A percentile compares a stretch with the other conserved stretches of the same genome.
phyloP scores from a whole-genome alignment of 2,113 vertebrate genomes.

The Xerus inauris region DNA sequence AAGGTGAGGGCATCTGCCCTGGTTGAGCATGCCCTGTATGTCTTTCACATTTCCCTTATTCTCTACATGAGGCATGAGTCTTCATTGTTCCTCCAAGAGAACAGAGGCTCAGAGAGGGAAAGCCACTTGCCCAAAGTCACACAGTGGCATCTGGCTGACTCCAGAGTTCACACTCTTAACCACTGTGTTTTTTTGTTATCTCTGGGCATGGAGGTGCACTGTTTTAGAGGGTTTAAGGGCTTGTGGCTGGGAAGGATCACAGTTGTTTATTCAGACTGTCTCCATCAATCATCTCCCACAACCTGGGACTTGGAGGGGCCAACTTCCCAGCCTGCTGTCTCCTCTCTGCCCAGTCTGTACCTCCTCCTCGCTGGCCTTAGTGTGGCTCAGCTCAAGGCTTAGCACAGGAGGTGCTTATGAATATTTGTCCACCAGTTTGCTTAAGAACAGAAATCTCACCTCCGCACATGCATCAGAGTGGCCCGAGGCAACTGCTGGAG shows the following conservation, averaged over 20 bases:
- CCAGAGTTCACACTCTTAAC: background rate
- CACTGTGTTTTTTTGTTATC: background rate
- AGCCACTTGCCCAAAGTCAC: background rate
- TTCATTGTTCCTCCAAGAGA: background rate
- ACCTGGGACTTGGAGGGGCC: background rate
- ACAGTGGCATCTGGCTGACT: background rate
- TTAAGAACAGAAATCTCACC: background rate
- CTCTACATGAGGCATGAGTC: background rate
- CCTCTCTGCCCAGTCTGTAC: background rate
- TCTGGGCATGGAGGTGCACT: background rate
- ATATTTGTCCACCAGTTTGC: background rate
- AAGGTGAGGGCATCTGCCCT: slow-evolving; percentile 31
- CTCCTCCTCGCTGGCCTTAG: background rate
- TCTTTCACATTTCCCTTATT: background rate
- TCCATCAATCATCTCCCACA: background rate
- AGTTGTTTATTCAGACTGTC: background rate
- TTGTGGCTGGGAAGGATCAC: background rate
- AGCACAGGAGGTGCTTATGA: background rate
- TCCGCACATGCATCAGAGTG: too few species aligned
- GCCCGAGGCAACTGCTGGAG: background rate
- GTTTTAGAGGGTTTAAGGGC: background rate
- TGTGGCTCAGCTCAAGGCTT: background rate
- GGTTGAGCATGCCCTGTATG: accelerated
- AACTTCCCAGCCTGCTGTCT: background rate
- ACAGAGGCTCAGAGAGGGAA: slow-evolving; percentile 16